Percentiles rank a stretch among this genome's conserved stretches.
Evolutionary conservation across 2,797 vertebrate species (phyloP).

Genomic region (Sebastes dallii): DNA sequence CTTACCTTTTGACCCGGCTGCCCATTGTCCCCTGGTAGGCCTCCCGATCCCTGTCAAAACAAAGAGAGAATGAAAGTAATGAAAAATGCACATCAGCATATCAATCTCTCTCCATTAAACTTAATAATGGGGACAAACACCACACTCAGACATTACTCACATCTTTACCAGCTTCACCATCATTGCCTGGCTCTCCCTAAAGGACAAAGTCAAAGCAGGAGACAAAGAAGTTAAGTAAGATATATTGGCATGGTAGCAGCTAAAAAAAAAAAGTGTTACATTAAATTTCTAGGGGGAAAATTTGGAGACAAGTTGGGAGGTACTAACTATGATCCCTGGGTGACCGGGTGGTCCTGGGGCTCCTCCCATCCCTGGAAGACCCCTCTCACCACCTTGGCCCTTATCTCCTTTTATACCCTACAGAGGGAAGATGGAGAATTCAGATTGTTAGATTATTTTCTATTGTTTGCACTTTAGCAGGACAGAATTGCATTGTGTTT

Average conservation of each 20-base stretch:
- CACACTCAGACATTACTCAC: constrained; percentile 76
- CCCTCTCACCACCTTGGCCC: constrained; percentile 89
- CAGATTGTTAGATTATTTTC: background rate
- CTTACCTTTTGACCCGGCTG: constrained; percentile 89
- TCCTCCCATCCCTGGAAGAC: constrained; percentile 87
- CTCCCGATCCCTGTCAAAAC: constrained; percentile 84
- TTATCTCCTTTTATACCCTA: constrained; percentile 93
- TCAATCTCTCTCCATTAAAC: constrained; percentile 21
- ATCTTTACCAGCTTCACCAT: constrained; percentile 91
- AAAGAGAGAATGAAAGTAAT: constrained; percentile 27
- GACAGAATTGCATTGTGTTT: background rate
- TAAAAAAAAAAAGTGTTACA: background rate
- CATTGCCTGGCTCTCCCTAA: constrained; percentile 90
- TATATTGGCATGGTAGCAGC: background rate
- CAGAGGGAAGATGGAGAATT: background rate
- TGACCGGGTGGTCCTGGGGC: constrained; percentile 90
- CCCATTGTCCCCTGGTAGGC: constrained; percentile 85
- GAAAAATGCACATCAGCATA: constrained; percentile 15
- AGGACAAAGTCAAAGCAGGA: constrained; percentile 35
- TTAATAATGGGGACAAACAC: constrained; percentile 22
- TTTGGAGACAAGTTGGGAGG: background rate
- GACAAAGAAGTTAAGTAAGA: background rate
- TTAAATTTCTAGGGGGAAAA: background rate
- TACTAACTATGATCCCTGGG: constrained; percentile 88
- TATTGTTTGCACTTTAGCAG: background rate